Evolutionary conservation across 2,797 vertebrate genomes (phyloP).

Genomic region (Pempheris klunzingeri): DNA sequence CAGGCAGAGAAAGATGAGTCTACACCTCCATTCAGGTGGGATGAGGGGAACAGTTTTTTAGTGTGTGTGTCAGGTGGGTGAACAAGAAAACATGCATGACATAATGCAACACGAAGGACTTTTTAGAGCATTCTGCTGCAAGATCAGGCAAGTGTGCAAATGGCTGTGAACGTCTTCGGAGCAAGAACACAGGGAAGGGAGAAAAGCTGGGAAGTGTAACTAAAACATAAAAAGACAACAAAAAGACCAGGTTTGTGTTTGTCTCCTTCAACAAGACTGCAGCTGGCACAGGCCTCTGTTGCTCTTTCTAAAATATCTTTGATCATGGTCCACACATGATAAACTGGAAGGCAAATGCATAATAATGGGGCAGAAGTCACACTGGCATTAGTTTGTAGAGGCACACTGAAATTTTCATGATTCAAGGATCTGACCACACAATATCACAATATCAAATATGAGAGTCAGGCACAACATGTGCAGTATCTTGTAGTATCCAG

Average conservation of each 20-base stretch:
- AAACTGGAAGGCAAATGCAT: conserved; percentile 1
- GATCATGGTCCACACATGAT: conserved; percentile 13
- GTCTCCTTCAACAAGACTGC: conserved; percentile 24
- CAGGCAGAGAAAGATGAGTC: conserved; percentile 4
- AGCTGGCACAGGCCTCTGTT: conserved; percentile 28
- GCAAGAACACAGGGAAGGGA: not conserved
- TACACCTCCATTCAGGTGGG: conserved; percentile 37
- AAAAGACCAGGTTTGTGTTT: conserved; percentile 12
- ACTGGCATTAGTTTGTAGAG: not conserved
- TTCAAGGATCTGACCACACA: conserved; percentile 9
- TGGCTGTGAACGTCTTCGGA: conserved; percentile 28
- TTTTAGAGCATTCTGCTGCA: conserved; percentile 12
- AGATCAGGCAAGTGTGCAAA: conserved; percentile 36
- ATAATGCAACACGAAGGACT: too few species aligned
- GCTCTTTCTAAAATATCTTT: conserved; percentile 36
- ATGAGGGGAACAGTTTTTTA: conserved; percentile 29
- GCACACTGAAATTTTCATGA: conserved; percentile 1
- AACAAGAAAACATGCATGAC: conserved; percentile 47
- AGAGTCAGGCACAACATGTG: not conserved
- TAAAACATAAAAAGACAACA: conserved; percentile 24
- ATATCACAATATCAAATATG: conserved; percentile 2
- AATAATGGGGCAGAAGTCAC: not conserved
- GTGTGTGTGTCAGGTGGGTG: conserved; percentile 24
- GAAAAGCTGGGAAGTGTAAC: conserved; percentile 21
- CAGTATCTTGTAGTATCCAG: not conserved